Conservation (phyloP, 2,113 vertebrate species). For the Eptesicus fuscus region DNA sequence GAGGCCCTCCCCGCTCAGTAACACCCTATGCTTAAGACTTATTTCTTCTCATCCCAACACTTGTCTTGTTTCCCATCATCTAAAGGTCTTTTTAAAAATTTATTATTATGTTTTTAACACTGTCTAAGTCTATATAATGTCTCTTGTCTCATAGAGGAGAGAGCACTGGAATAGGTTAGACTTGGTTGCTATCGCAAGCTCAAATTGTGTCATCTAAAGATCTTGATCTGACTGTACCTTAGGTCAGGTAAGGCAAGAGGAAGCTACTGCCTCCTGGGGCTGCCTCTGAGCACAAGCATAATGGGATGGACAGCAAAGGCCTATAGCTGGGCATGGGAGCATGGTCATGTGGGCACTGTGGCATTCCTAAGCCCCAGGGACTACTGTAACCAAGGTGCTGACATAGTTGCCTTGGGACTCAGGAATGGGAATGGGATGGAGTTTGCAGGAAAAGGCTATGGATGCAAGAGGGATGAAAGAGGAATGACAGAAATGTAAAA, state of each 20-base stretch:
- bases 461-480: not conserved
- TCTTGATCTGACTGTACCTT: not conserved
- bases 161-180: no score
- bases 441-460: not conserved
- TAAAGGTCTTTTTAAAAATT: not conserved
- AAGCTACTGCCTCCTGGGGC: no score
- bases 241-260: not conserved
- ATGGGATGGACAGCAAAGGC: not conserved
- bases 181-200: no score
- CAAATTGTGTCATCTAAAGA: not conserved
- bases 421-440: no score
- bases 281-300: not conserved
- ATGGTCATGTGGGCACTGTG: fast-evolving
- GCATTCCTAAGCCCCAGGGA: no score
- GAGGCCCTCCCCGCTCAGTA: not conserved
- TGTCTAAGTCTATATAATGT: no score
- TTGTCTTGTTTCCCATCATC: not conserved
- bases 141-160: no score
- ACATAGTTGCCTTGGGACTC: not conserved
- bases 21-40: not conserved
- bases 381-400: no score
- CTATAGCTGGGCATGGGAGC: not conserved
- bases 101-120: no score
- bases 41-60: not conserved
- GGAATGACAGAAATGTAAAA: not conserved